These are phyloP conservation scores for Ellobium chinense DNA, from an alignment of 2,888 invertebrate genomes.

Conservation along the genomic window DNA sequence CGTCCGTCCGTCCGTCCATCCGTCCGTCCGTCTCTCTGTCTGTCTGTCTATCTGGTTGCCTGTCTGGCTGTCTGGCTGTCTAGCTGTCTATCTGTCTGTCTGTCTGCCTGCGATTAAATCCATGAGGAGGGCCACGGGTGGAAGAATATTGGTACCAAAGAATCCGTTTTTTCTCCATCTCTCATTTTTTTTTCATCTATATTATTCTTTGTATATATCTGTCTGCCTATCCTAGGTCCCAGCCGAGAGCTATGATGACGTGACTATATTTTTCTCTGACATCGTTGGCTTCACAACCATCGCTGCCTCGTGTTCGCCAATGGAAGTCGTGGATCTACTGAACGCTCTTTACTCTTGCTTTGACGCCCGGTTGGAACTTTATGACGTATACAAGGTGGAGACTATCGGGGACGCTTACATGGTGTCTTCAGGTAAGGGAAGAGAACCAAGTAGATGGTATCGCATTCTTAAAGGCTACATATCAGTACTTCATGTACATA, in stretches of 20 bases:
- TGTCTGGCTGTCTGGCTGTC: background rate
- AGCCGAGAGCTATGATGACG: slow-evolving; percentile 68
- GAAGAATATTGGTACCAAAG: background rate
- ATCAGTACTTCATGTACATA: no score
- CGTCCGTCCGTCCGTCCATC: no score
- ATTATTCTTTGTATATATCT: background rate
- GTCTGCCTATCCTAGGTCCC: slow-evolving; percentile 52
- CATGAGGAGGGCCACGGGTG: background rate
- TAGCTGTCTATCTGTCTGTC: background rate
- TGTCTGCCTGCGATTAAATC: background rate
- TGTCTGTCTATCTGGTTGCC: background rate
- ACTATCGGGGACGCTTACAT: slow-evolving; percentile 62
- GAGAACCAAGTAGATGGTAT: no score
- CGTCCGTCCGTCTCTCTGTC: no score
- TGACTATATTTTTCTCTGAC: slow-evolving; percentile 74
- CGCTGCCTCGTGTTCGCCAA: slow-evolving; percentile 67
- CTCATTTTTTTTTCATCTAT: background rate
- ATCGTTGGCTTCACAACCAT: slow-evolving; percentile 73
- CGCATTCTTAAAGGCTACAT: no score
- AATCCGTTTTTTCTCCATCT: background rate
- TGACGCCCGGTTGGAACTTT: slow-evolving; percentile 65
- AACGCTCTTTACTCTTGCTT: slow-evolving; percentile 69
- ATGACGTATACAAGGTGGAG: slow-evolving; percentile 73
- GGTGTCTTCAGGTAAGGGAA: slow-evolving; percentile 51
- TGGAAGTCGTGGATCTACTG: slow-evolving; percentile 68